Evolutionary conservation across 1,140 invertebrate genomes (phyloP), one percentile per base, ranked within the genome.

Genomic region (Dendroctonus valens): DNA sequence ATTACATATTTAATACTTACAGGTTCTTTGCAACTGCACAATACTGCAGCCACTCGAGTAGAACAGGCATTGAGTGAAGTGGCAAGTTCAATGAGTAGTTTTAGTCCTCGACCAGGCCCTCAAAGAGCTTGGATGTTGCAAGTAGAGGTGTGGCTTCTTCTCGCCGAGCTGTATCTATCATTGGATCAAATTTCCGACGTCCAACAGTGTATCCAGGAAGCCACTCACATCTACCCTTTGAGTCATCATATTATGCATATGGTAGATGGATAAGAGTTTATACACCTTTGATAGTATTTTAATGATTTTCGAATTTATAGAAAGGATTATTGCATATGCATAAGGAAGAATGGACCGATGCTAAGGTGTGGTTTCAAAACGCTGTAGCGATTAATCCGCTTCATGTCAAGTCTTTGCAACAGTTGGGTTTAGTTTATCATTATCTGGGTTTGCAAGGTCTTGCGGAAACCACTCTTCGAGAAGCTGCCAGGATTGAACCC

Each of bases 191-290:
- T 87, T 11, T 83, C 85, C 48, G 91, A 93, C 73, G 94, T 95
- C 8, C 85, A 90, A 41, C 86, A 89, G 60, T 95, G 94, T 74
- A 86, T 97, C 44, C 85, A 92, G 69, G 95, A 97, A 80, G 94
- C 94, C 5, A 87, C 89, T 0, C 84, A 87, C 69, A 90, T 97
- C 65, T 93, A 92, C 78, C 92, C 94, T 0, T 81, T 93, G 52
- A 95, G 92, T 69, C 93, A 97, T 81, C 91, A 95, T 66, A 91
- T 97, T 42, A 89, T 96, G 82, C 94, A 92, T 74, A 92, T 93
- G 82, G 93, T 96, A 77, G 83, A 83, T 76, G 41, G 15, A 62
- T 11, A n/a, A 52, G 8, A 3, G 9, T 26, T 26, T 26, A 26
- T 46, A 46, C 8, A 51, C 50, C 44, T 41, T 44, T 12, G 40